Evolutionary conservation across 2,113 vertebrate species (phyloP), one percentile per base, ranked within the genome.

Genomic region (Pteronura brasiliensis): DNA sequence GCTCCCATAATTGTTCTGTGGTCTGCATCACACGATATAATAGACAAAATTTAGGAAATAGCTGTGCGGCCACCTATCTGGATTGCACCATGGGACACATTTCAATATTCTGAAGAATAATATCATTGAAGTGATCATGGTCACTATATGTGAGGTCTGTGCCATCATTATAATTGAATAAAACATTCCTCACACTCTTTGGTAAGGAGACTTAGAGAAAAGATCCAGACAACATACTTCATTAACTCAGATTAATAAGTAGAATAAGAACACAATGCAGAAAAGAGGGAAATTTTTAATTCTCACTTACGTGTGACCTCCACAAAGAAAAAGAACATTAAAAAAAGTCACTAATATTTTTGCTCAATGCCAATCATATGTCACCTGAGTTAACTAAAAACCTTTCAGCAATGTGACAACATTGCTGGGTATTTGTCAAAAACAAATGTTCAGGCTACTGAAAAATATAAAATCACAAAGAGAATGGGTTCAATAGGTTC

Each of bases 301-400:
- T 97, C 55, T 95, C 87, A 97, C 76, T 95, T 96, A 94, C 25
- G 23, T 88, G n/a, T 90, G 86, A 96, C 69, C 81, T 90, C 90
- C 96, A 42, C 71, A 97, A 74, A 71, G 27, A 63, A 89, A 96
- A 95, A 88, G 80, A 94, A 67, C 71, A 94, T 83, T 95, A 83
- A 92, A 94, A 94, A 18, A 95, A 87, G 80, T 87, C 74, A 86
- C 69, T 67, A 88, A 91, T 93, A 90, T 94, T 97, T 96, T 96
- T 96, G 55, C 47, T 97, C 44, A 79, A 14, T 96, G 95, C 7
- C 88, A 63, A 90, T 97, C 92, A 96, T 72, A 85, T 95, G 84
- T 96, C 93, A 94, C 59, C 52, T 21, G 1, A 90, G 44, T 95
- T 95, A 96, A 97, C 83, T 69, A 92, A 98, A 97, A 89, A 77